These are phyloP conservation scores for Limnodromus scolopaceus DNA, from an alignment of 2,797 vertebrate genomes.

Conservation along the genomic window DNA sequence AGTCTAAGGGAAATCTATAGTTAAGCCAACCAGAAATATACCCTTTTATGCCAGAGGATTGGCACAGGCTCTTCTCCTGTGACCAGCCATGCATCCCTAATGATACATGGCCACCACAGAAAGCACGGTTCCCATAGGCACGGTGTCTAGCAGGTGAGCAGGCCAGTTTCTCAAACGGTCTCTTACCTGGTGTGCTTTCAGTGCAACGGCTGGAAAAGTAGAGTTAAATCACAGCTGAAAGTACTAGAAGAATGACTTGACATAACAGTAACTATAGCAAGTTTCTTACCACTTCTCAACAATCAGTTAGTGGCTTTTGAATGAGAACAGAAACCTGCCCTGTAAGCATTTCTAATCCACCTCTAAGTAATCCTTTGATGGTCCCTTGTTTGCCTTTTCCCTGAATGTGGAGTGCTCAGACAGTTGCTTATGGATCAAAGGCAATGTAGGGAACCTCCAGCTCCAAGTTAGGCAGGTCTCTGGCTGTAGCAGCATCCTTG, in stretches of 20 bases:
- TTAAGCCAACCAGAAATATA: neutral
- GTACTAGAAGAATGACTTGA: neutral
- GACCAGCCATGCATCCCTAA: neutral
- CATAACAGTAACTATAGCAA: neutral
- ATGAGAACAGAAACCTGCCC: neutral
- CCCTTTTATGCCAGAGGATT: neutral
- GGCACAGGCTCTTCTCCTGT: neutral
- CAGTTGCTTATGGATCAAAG: neutral
- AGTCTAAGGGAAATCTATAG: neutral
- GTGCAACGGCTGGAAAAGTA: neutral
- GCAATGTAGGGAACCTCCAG: neutral
- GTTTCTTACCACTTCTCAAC: neutral
- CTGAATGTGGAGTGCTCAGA: neutral
- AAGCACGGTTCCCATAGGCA: neutral
- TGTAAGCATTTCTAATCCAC: neutral
- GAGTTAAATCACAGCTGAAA: neutral
- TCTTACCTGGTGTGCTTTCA: neutral
- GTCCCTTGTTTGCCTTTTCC: neutral
- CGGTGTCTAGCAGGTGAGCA: neutral
- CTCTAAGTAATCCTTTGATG: neutral
- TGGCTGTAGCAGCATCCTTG: neutral
- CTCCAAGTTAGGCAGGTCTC: neutral
- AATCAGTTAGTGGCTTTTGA: neutral
- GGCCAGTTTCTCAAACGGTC: neutral
- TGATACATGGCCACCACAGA: neutral